Percentiles rank a stretch among this genome's conserved stretches.
Evolutionary conservation across 2,888 invertebrate genomes (phyloP).

Genomic region (Teleiodes luculella): DNA sequence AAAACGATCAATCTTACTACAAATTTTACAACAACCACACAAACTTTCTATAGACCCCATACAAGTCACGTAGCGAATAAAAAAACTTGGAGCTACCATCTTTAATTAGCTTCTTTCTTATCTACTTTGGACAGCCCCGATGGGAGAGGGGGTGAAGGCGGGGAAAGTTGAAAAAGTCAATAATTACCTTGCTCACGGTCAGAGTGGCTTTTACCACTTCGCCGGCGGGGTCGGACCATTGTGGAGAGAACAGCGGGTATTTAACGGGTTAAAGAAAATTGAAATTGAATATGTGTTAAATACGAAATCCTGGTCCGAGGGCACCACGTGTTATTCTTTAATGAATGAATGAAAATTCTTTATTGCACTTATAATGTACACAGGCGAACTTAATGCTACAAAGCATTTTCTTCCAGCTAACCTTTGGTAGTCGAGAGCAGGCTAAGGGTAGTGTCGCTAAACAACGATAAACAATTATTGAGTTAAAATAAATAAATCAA

Average conservation of each 20-base stretch:
- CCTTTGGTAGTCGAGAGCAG: too few species aligned
- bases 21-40: neutral
- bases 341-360: too few species aligned
- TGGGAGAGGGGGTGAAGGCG: slow-evolving; percentile 17
- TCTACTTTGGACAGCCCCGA: slow-evolving; percentile 58
- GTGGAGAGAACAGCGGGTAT: too few species aligned
- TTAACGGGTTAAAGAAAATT: neutral
- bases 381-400: too few species aligned
- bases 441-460: too few species aligned
- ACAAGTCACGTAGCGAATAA: slow-evolving; percentile 21
- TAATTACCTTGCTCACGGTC: slow-evolving; percentile 67
- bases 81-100: slow-evolving; percentile 20
- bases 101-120: slow-evolving; percentile 67
- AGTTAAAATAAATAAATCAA: too few species aligned
- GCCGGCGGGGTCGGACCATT: slow-evolving; percentile 21
- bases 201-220: slow-evolving; percentile 52
- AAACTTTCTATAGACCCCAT: neutral
- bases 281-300: neutral
- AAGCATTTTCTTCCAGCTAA: too few species aligned
- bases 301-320: too few species aligned
- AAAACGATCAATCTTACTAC: too few species aligned
- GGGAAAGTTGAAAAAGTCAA: slow-evolving; percentile 65
- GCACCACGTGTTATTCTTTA: neutral
- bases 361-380: too few species aligned
- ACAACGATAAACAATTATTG: too few species aligned